Evolutionary conservation across 2,113 vertebrate species (phyloP), one percentile per base, ranked within the genome.

Genomic region (Urocynchramus pylzowi): DNA sequence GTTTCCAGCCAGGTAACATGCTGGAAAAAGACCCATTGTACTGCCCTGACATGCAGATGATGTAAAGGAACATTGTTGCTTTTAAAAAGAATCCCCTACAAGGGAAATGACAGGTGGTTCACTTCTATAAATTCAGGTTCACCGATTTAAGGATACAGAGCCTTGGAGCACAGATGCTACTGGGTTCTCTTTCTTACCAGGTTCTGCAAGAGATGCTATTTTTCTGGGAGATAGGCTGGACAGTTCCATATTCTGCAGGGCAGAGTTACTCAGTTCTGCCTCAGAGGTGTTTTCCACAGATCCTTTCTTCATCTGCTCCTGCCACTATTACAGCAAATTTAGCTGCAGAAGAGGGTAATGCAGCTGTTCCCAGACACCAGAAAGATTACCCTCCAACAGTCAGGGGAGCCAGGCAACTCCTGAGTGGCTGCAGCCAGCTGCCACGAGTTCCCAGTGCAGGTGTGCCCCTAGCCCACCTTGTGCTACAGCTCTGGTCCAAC

Each of bases 31-130:
- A 45, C 22, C 44, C 53, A 18, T 33, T 86, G 84, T 47, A 45
- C 16, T 59, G 83, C 79, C 65, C 68, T 89, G 93, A 91, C 76
- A 49, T 67, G 53, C 49, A 64, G 39, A 82, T 84, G 95, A 97
- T 97, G 92, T 91, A 97, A 97, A 96, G 80, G 78, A 94, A 92
- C 33, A n/a, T 18, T 70, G 83, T 78, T 96, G 96, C 87, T 96
- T 91, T 89, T 87, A 13, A n/a, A 97, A 95, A 95, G 90, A 92
- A 88, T 82, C 24, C 77, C 89, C 87, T 87, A n/a, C 56, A 64
- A 97, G 92, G 78, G 84, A 97, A 94, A 90, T 96, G 94, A 94
- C 88, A 85, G 79, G 76, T 13, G 19, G 85, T 54, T 73, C 92
- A 20, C 24, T 7, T 57, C 77, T 30, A 27, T 92, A 89, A 96